Evolutionary conservation across 2,113 vertebrate species (phyloP), one percentile per base, ranked within the genome.

Genomic region (Lipophrys pholis): DNA sequence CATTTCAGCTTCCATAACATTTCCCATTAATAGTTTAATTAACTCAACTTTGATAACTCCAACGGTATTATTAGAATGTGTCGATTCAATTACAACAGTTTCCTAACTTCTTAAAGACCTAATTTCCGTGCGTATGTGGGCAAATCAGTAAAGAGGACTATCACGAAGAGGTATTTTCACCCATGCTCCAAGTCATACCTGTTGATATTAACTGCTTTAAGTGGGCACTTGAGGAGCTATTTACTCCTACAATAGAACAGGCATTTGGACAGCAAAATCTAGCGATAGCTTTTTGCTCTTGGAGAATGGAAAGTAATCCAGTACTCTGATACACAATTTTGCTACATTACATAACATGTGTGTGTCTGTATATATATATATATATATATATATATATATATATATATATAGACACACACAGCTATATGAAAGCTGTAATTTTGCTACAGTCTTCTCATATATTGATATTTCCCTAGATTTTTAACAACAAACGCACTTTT

Each of bases 21-120:
- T 77, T 75, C 51, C 40, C 42, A 48, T 50, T 58, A 42, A 59
- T 72, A 48, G 60, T 83, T 80, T 87, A 83, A 84, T 82, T 83
- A 80, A 83, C 71, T 71, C 30, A 56, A 69, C 30, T 68, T 41
- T 15, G 49, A 80, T 78, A 76, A 71, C 69, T 62, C 21, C 5
- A 11, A 30, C 11, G 40, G 66, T 69, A 59, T 63, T 71, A 77
- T 73, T 46, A 55, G 45, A 76, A 60, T 46, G 6, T 78, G 52
- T 21, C 5, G 17, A 49, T 61, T 82, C 17, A 78, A 73, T 86
- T 58, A 59, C 45, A 76, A 43, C 40, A 50, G 15, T 46, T 71
- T 50, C 49, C 48, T 14, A 58, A 72, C 52, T 69, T 80, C 4
- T 77, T 40, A 63, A 70, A 76, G 48, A 65, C 72, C 45, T 59